Conservation (phyloP, 2,888 invertebrate species). For the Himalopsyche kuldschensis region DNA sequence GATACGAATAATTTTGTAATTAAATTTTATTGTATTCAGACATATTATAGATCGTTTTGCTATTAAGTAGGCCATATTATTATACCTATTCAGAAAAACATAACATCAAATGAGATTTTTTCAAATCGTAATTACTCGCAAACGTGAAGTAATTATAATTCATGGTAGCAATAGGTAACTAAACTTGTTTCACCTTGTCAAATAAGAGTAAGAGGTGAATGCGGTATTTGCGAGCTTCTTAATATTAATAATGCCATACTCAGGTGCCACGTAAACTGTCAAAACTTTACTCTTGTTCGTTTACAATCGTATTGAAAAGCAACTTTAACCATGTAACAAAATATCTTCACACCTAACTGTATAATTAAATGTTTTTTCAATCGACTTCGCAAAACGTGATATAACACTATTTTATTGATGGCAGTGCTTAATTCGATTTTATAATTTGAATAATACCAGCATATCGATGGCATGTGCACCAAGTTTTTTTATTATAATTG, state of each 20-base stretch:
- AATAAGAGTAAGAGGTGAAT: not conserved
- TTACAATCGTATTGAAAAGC: not conserved
- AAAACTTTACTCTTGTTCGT: not conserved
- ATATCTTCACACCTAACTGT: not conserved
- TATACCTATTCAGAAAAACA: too few species aligned
- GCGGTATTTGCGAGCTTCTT: not conserved
- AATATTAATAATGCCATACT: not conserved
- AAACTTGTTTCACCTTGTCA: not conserved
- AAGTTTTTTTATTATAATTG: too few species aligned
- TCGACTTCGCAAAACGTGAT: not conserved
- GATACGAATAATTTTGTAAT: too few species aligned
- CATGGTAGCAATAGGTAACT: not conserved
- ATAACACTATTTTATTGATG: too few species aligned
- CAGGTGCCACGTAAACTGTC: not conserved
- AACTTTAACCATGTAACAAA: not conserved
- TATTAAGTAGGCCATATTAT: too few species aligned
- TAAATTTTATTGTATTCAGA: too few species aligned
- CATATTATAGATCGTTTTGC: too few species aligned
- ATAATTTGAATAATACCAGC: too few species aligned
- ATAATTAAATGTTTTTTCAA: not conserved
- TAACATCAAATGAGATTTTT: too few species aligned
- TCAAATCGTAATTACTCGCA: too few species aligned
- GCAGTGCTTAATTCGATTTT: too few species aligned
- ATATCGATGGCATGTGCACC: too few species aligned
- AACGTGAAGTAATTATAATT: not conserved